Evolutionary conservation across 2,888 invertebrate genomes (phyloP), one percentile per base, ranked within the genome.

Genomic region (Pandemis corylana): DNA sequence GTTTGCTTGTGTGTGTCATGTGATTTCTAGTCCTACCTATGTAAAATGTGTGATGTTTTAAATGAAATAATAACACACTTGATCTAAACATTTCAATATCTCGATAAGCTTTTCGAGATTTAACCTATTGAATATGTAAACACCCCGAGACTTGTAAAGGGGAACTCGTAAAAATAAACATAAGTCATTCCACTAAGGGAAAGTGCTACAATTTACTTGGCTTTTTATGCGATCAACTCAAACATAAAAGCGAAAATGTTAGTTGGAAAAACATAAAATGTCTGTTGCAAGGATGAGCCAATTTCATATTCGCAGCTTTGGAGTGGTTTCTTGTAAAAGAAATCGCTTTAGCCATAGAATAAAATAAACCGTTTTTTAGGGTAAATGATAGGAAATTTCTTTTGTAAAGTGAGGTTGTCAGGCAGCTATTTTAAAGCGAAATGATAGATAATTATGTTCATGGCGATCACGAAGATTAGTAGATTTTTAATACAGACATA

Each of bases 221-320:
- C 20, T 51, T 66, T 71, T 72, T 72, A 72, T 72, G 61, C 56
- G 64, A 72, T 66, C 66, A 65, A 46, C 65, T 65, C 71, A 46
- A 59, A 65, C 41, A 61, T 59, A 49, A 72, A 71, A 20, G 49
- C 49, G 64, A 51, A 64, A 68, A 70, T 63, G 42, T 70, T 63
- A 63, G 63, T 63, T 70, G 41, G 15, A 70, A 51, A 71, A 80
- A 79, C 80, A 81, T 82, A 81, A 85, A 84, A 84, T 85, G 86
- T 87, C 87, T 84, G 82, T 79, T 85, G 85, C 86, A 85, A 85
- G 85, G 83, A 88, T 87, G 85, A 85, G 83, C 88, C 89, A 90
- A 90, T 91, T 89, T 89, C 87, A 88, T 89, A 90, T 89, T 89
- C 87, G 87, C 85, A 85, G 87, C 85, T 85, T 87, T 83, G 78